Conservation (phyloP, 1,140 invertebrate species). For the Drosophila ambigua region DNA sequence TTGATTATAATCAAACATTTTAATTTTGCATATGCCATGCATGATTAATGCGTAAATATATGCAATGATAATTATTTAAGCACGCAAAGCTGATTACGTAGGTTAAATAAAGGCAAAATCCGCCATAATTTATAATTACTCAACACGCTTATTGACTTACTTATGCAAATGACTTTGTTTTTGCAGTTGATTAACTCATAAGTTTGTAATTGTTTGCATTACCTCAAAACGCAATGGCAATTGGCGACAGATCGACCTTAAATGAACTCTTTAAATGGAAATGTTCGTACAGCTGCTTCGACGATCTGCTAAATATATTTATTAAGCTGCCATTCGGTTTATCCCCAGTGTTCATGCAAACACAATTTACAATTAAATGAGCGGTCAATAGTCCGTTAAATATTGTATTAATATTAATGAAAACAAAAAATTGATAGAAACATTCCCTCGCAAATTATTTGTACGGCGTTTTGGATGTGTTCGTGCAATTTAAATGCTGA, state of each 20-base stretch:
- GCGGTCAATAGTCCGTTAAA: slow-evolving; percentile 50
- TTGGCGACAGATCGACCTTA: slow-evolving; percentile 1
- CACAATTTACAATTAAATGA: slow-evolving; percentile 41
- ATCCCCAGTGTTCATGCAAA: not conserved
- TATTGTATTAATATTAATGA: slow-evolving; percentile 59
- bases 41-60: slow-evolving; percentile 54
- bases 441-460: slow-evolving; percentile 41
- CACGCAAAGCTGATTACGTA: slow-evolving; percentile 59
- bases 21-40: slow-evolving; percentile 7
- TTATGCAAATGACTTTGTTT: slow-evolving; percentile 64
- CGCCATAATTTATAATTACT: slow-evolving; percentile 70
- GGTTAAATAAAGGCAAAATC: slow-evolving; percentile 55
- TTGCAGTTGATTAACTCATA: slow-evolving; percentile 64
- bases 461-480: slow-evolving; percentile 2
- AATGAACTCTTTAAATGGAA: slow-evolving; percentile 18
- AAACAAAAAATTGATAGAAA: slow-evolving; percentile 32
- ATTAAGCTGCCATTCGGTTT: slow-evolving; percentile 13
- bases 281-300: slow-evolving; percentile 27
- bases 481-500: slow-evolving; percentile 48
- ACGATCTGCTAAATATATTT: slow-evolving; percentile 40
- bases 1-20: not conserved
- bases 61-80: slow-evolving; percentile 63
- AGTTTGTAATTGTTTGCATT: slow-evolving; percentile 56
- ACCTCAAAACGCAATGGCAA: slow-evolving; percentile 32
- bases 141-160: slow-evolving; percentile 62